Conservation (phyloP, 2,888 invertebrate genomes). For the Elegia similella region DNA sequence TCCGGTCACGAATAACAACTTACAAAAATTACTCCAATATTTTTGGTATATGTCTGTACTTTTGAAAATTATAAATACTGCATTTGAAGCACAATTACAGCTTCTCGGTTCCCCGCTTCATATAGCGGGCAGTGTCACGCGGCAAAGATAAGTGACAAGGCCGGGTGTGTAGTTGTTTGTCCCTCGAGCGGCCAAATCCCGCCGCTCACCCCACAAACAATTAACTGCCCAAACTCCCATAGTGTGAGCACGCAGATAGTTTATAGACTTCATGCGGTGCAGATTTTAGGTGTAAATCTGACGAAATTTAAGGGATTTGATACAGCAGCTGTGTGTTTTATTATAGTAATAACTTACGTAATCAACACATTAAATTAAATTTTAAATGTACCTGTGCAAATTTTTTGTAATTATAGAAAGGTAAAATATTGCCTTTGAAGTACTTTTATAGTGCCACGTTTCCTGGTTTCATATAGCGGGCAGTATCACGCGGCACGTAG, state of each 20-base stretch:
- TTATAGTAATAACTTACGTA: too few relatives aligned
- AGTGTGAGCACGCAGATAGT: constrained; percentile 17
- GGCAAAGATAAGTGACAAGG: constrained; percentile 23
- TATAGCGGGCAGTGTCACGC: constrained; percentile 23
- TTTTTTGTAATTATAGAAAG: neutral
- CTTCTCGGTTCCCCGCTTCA: constrained; percentile 26
- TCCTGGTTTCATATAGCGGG: constrained; percentile 29
- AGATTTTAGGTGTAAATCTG: constrained; percentile 16
- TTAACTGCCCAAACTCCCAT: constrained; percentile 46
- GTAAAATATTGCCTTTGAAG: constrained; percentile 2
- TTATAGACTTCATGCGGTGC: constrained; percentile 18
- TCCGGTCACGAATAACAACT: too few relatives aligned
- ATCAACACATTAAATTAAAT: too few relatives aligned
- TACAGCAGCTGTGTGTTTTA: too few relatives aligned
- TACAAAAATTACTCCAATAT: too few relatives aligned
- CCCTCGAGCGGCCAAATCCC: constrained; percentile 36
- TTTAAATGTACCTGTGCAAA: neutral
- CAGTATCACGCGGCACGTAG: constrained; percentile 11
- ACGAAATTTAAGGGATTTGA: neutral
- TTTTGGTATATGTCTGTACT: too few relatives aligned
- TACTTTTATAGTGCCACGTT: constrained; percentile 29
- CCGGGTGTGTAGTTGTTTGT: constrained; percentile 27
- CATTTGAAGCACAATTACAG: constrained; percentile 26
- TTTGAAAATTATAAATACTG: too few relatives aligned
- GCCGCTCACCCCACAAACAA: constrained; percentile 45